Conservation (phyloP, 2,113 vertebrate species). For the Acanthisitta chloris region DNA sequence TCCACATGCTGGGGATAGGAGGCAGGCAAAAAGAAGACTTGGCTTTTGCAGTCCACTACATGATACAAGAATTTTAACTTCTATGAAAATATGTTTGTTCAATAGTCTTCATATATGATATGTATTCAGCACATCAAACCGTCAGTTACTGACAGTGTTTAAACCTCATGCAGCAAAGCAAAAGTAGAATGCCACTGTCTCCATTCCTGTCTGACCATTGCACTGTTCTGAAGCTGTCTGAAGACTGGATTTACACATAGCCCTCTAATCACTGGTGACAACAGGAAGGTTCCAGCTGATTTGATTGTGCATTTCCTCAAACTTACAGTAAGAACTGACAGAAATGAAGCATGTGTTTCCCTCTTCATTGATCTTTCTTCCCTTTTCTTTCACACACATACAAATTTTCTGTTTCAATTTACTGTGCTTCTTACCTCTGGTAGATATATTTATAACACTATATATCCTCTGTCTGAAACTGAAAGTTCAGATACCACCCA, state of each 20-base stretch:
- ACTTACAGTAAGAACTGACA: neutral
- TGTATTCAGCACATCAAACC: neutral
- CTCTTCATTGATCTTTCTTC: neutral
- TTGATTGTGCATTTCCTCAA: neutral
- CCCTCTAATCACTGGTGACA: neutral
- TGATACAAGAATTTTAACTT: neutral
- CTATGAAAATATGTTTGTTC: neutral
- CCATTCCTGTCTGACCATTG: neutral
- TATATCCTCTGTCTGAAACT: neutral
- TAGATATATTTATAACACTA: neutral
- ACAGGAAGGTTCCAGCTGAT: neutral
- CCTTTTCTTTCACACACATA: neutral
- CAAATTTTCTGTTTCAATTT: neutral
- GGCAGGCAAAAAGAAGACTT: neutral
- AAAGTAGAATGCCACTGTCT: neutral
- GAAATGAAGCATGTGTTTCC: neutral
- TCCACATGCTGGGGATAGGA: fast-evolving
- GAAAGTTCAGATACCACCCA: neutral
- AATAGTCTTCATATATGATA: neutral
- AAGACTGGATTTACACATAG: neutral
- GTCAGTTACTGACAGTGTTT: neutral
- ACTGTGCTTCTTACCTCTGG: neutral
- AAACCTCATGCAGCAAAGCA: neutral
- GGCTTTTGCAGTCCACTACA: neutral
- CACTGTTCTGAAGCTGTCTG: neutral